Evolutionary conservation across 2,113 vertebrate genomes (phyloP).

Genomic region (Picathartes gymnocephalus): DNA sequence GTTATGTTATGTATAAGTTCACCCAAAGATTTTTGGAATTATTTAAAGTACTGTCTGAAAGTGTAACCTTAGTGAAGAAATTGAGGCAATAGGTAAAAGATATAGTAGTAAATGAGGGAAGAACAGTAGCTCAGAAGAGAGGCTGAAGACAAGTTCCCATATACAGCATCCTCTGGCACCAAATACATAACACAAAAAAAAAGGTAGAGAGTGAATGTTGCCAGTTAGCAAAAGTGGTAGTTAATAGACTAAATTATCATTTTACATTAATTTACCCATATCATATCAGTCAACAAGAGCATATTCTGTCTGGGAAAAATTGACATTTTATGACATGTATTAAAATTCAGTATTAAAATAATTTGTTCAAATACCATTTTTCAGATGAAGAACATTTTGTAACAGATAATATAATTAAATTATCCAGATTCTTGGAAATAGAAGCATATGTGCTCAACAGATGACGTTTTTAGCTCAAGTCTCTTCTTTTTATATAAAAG

Average conservation of each 20-base stretch:
- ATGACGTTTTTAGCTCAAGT: not conserved
- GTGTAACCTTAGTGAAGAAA: not conserved
- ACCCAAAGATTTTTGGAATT: not conserved
- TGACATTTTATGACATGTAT: not conserved
- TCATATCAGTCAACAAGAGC: not conserved
- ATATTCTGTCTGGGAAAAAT: not conserved
- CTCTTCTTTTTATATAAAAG: not conserved
- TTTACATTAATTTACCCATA: not conserved
- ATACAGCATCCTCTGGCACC: not conserved
- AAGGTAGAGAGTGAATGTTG: not conserved
- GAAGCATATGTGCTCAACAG: constrained; percentile 25
- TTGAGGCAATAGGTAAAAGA: not conserved
- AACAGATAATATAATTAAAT: not conserved
- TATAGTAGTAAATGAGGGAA: not conserved
- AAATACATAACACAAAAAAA: not conserved
- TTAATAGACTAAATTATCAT: not conserved
- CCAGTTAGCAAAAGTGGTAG: not conserved
- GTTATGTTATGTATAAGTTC: not conserved
- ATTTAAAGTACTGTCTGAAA: not conserved
- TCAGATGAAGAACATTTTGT: not conserved
- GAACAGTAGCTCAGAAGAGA: not conserved
- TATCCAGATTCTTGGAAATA: not conserved
- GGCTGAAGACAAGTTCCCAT: not conserved
- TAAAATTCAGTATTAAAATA: not conserved
- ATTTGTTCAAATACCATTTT: not conserved